A percentile compares a stretch with the other conserved stretches of the same genome.
Conservation (phyloP, 2,113 vertebrate genomes). For the Poeciliopsis retropinna region DNA sequence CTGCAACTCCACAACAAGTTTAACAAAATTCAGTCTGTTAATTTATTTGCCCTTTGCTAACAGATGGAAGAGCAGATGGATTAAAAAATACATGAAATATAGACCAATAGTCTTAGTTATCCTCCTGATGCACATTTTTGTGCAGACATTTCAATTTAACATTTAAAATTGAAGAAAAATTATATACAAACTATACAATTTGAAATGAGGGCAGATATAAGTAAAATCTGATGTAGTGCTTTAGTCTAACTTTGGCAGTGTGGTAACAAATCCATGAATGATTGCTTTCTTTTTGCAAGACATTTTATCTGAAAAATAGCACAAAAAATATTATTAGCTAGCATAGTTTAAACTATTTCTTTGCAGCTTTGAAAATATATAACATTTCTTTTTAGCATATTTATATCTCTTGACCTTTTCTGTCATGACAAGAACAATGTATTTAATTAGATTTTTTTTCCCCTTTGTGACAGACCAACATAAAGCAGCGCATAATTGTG, state of each 20-base stretch:
- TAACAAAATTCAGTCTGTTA: neutral
- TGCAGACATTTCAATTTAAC: neutral
- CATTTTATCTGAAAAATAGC: neutral
- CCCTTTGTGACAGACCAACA: too few relatives aligned
- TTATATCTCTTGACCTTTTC: too few relatives aligned
- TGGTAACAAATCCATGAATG: neutral
- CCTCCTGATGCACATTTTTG: neutral
- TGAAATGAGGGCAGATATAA: neutral
- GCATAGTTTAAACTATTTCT: too few relatives aligned
- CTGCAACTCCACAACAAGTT: neutral
- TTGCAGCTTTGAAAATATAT: too few relatives aligned
- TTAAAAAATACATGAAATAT: neutral
- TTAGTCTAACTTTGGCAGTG: neutral
- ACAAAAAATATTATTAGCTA: too few relatives aligned
- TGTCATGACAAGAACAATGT: too few relatives aligned
- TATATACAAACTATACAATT: neutral
- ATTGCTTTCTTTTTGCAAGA: neutral
- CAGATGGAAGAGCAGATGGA: neutral
- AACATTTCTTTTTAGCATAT: too few relatives aligned
- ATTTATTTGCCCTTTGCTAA: neutral
- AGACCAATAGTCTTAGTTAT: neutral
- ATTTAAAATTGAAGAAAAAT: neutral
- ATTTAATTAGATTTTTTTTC: too few relatives aligned
- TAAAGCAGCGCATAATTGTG: too few relatives aligned
- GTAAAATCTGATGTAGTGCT: neutral